Evolutionary conservation across 2,113 vertebrate species (phyloP).

Genomic region (Talpa occidentalis): DNA sequence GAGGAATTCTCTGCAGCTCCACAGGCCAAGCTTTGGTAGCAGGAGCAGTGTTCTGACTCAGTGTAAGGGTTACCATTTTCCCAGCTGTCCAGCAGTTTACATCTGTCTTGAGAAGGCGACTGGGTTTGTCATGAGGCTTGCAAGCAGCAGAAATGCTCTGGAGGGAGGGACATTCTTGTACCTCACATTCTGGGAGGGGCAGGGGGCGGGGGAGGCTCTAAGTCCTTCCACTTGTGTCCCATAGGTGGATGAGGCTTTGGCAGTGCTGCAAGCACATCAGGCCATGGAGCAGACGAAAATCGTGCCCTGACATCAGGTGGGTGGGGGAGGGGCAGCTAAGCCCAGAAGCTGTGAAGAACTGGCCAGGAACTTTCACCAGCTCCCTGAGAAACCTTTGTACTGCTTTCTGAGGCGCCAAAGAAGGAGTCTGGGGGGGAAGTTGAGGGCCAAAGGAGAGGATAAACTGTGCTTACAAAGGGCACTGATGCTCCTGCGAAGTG

Average conservation of each 20-base stretch:
- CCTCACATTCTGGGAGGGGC: neutral
- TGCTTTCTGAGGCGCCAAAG: neutral
- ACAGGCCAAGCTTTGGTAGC: neutral
- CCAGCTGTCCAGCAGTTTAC: neutral
- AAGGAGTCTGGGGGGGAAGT: neutral
- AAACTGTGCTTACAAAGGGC: rapidly evolving
- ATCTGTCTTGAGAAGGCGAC: neutral
- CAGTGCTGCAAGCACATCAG: conserved; percentile 95
- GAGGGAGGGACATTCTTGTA: neutral
- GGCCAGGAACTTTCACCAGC: neutral
- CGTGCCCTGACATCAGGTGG: conserved; percentile 78
- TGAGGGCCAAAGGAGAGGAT: neutral
- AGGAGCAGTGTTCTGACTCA: neutral
- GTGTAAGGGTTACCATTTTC: neutral
- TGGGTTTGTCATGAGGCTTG: neutral
- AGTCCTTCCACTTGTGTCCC: conserved; percentile 14
- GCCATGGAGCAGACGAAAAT: conserved; percentile 84
- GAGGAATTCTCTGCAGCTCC: neutral
- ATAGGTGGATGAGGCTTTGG: conserved; percentile 95
- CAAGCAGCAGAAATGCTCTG: neutral
- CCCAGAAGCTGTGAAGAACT: neutral
- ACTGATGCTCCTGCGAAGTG: rapidly evolving
- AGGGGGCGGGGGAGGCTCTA: neutral
- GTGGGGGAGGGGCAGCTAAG: neutral
- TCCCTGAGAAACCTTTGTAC: neutral